Percentiles rank a stretch among this genome's conserved stretches.
Conservation (phyloP, 1,140 invertebrate genomes). For the Papilio helenus region DNA sequence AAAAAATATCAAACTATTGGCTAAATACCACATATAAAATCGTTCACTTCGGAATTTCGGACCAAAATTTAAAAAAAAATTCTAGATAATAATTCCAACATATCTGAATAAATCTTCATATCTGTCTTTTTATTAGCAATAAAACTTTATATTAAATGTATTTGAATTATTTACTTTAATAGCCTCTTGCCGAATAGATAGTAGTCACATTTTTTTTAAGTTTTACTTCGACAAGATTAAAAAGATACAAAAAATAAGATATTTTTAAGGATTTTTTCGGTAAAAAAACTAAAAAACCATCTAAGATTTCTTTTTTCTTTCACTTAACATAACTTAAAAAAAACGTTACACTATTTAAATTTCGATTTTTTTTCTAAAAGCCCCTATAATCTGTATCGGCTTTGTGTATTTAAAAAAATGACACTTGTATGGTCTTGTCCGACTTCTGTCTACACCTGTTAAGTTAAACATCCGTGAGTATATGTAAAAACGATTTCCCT, state of each 20-base stretch:
- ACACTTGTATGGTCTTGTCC: too few species aligned
- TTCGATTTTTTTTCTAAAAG: too few species aligned
- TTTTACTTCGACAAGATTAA: background rate
- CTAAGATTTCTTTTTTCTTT: too few species aligned
- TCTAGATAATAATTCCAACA: constrained; percentile 62
- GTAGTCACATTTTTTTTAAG: background rate
- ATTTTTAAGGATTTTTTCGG: background rate
- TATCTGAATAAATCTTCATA: constrained; percentile 73
- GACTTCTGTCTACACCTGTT: too few species aligned
- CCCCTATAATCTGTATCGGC: too few species aligned
- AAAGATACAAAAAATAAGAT: background rate
- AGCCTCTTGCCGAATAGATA: background rate
- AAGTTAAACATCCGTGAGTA: too few species aligned
- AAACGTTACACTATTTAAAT: too few species aligned
- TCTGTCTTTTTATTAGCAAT: constrained; percentile 72
- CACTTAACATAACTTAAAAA: too few species aligned
- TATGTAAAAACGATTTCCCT: background rate
- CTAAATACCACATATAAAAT: constrained; percentile 9
- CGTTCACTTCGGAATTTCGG: constrained; percentile 53
- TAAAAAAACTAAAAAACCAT: background rate
- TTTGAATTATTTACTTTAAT: constrained; percentile 38
- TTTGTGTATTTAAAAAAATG: too few species aligned
- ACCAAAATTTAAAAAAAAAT: constrained; percentile 68
- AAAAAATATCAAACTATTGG: background rate
- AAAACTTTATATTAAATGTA: constrained; percentile 47